Evolutionary conservation across 2,797 vertebrate species (phyloP), one percentile per base, ranked within the genome.

Genomic region (Adrianichthys oophorus): DNA sequence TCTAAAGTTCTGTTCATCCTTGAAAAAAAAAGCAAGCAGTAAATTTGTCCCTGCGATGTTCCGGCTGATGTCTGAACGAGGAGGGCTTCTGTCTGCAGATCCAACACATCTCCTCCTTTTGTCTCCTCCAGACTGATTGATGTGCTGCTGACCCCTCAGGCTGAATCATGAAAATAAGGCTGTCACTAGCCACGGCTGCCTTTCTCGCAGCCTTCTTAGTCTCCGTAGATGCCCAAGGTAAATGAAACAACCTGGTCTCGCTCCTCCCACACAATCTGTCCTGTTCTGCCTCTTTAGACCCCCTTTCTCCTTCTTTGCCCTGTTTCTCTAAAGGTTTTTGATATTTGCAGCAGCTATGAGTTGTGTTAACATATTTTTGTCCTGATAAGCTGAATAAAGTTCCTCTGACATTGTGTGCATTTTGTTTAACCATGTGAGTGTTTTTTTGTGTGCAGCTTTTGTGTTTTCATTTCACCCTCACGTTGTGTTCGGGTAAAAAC

Each of bases 161-260:
- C 52, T 59, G 77, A 82, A 94, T 88, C 84, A 98, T 99, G 98
- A 95, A 94, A 94, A 93, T 87, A 82, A 92, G 94, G 90, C 93
- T 98, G 83, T 92, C 82, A 72, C 76, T 93, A 77, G 94, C 91
- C 85, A 71, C 87, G 13, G 91, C 92, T 87, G 92, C 94, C 83
- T 84, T 98, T 56, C 87, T 95, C 43, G 92, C 92, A 87, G 92
- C 93, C 67, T 86, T 98, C 68, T 80, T 98, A 75, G 92, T 92
- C 76, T 91, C 92, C 69, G 91, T 91, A 70, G 92, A 97, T 84
- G 98, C 97, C 82, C 95, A 99, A 99, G 98, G 98, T 99, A 98
- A 95, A 85, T 59, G 55, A 74, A 68, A 83, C 55, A 67, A 59
- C 44, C 72, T 65, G 62, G 41, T 29, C 40, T 62, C 68, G 1